phyloP scores from a whole-genome alignment of 2,113 vertebrate genomes.

The Toxotes jaculatrix region DNA sequence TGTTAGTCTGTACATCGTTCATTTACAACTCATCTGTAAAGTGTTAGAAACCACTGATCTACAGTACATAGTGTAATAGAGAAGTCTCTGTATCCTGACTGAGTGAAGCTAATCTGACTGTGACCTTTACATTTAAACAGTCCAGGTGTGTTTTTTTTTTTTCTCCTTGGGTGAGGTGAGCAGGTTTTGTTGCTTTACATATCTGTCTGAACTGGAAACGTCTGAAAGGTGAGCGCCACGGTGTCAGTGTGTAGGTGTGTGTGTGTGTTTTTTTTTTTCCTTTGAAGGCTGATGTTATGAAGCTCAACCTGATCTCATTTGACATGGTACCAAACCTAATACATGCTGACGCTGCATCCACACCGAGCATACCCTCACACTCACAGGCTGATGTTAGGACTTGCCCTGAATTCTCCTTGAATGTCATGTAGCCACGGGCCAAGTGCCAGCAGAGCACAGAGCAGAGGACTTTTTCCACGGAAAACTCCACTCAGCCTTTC shows the following conservation, averaged over 20 bases:
- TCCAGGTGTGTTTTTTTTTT: neutral
- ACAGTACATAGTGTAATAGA: neutral
- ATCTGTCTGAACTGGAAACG: neutral
- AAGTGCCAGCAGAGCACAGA: slow-evolving; percentile 8
- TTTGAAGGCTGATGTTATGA: neutral
- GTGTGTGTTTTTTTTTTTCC: neutral
- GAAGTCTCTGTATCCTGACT: neutral
- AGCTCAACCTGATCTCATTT: slow-evolving; percentile 19
- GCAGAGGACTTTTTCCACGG: slow-evolving; percentile 15
- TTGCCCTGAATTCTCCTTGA: slow-evolving; percentile 59
- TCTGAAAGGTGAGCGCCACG: neutral
- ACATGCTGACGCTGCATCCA: slow-evolving; percentile 40
- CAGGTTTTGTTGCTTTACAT: neutral
- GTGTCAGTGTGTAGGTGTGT: neutral
- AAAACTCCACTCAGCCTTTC: slow-evolving; percentile 9
- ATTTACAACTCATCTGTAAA: neutral
- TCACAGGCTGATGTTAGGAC: slow-evolving; percentile 56
- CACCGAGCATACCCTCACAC: slow-evolving; percentile 25
- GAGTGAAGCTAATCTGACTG: too few species aligned
- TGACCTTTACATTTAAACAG: neutral
- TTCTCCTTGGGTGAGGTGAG: too few species aligned
- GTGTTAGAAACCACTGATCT: neutral
- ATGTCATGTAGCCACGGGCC: slow-evolving; percentile 48
- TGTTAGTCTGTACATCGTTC: neutral
- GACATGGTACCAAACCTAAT: slow-evolving; percentile 5